Base-by-base conservation (phyloP, 2,113 vertebrate species). In the Actenoides lindsayi region DNA sequence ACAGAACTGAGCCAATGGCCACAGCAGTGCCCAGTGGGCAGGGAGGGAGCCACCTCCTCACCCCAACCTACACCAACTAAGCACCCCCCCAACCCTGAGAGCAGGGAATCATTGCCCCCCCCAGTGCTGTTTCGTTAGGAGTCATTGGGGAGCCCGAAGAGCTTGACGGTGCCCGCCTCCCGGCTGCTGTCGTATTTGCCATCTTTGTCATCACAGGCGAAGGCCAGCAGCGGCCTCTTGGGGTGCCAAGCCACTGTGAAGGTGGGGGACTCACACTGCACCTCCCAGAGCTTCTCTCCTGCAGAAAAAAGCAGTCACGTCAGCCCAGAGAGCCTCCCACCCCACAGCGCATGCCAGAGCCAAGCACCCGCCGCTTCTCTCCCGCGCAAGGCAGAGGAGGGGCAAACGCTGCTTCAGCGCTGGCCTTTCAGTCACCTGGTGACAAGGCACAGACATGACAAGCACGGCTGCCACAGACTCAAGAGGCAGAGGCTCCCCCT, bases 221-320 rank as follows among this genome's bases (percentile, higher is more conserved):
- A 99, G 5, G 99, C 99, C 97, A 99, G 94, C 88, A 99, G 98
- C 0, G 99, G 99, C 70, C 99, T 98, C 97, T 99, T 99, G 7
- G 99, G 99, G 94, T 99, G 99, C 99, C 99, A 99, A 51, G 99
- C 99, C 39, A 99, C 99, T 0, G 99, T 99, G 96, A 99, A 99
- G 74, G 99, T 99, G 3, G 99, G 99, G 5, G 99, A 99, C 85
- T 99, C 99, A 0, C 99, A 99, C 97, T 99, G 99, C n/a, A 99
- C 99, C 97, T 99, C 99, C 99, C 99, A 99, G 44, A 99, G 98
- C 96, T 99, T 99, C 98, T 99, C 99, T 82, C 99, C 99, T 99
- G 90, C 27, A 94, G 35, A 91, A 35, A 96, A 93, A 96, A 84
- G 80, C 48, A 56, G 44, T 31, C 42, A 56, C 0, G 1, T 95